Base-by-base conservation (phyloP, 2,113 vertebrate species). In the Gallinago undulata region DNA sequence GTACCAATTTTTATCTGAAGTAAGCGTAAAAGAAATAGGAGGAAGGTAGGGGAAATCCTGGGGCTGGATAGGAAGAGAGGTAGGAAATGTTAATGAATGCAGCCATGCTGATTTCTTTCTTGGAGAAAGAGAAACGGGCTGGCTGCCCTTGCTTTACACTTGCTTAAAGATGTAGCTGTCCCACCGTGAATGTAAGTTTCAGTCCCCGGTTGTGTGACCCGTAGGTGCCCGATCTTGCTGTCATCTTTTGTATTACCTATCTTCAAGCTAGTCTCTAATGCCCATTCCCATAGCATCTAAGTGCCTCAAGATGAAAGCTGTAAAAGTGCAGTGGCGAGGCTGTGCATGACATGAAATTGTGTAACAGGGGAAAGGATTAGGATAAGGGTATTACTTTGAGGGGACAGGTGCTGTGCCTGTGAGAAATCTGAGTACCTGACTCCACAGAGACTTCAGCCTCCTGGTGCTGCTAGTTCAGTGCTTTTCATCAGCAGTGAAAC, bases 31-130 rank as follows among this genome's bases (percentile, higher is more conserved):
- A 92, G 77, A 92, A 96, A 87, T 47, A 89, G 87, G 86, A 90
- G 76, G 81, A 91, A 85, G 62, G 57, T 57, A 25, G 28, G 62
- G 84, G 74, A 85, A 91, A 69, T 96, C 74, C 94, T 85, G 84
- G 80, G 83, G 57, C 86, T 78, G 31, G 43, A n/a, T 82, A 66
- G 89, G 92, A 82, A 53, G 78, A 91, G 73, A 76, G 62, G 70
- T 76, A 91, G 81, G 62, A 89, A 92, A 94, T 91, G 81, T 48
- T 96, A 94, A 96, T 91, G 77, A 94, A 80, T 87, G 81, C 87
- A 85, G 84, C 87, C 95, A 48, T 85, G 77, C 92, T 73, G 92
- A 74, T 95, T 74, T 94, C 84, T 93, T 79, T 94, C 81, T 92
- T 93, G 88, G 85, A 88, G 87, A 84, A 89, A 60, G 72, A 74